Base-by-base conservation (phyloP, 1,140 invertebrate genomes). In the Zaprionus gabonicus region DNA sequence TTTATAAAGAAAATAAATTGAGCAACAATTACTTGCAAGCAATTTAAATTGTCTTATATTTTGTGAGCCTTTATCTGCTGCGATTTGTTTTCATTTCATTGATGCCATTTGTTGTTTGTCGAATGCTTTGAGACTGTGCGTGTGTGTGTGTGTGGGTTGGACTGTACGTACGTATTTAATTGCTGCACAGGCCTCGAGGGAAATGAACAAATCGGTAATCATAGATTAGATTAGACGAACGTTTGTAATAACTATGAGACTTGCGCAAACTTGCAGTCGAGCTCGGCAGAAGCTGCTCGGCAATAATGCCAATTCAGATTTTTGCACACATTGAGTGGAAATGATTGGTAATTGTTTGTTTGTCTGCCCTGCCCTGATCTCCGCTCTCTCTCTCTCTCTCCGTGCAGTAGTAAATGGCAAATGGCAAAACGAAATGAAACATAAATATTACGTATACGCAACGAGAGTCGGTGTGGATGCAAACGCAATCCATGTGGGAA, bases 391-490 rank as follows among this genome's bases (percentile, higher is more conserved):
- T 49, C 17, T 49, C 44, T 49, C 44, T 49, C 12, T 51, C 10
- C 15, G 27, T 28, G 23, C 36, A 5, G 28, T 25, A 41, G 38
- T 51, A 31, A 62, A 25, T 66, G 67, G 68, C 68, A 55, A 62
- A 25, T 66, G 67, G 68, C 73, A 56, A 27, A 57, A 66, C 53
- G 67, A 69, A 83, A 88, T 88, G 71, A 90, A 90, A 90, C 85
- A 90, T 85, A 90, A 90, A 90, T 90, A 90, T 85, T 84, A 85
- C 85, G 81, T 78, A 90, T 90, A 76, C 76, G 78, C 55, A 67
- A 9, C 46, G 46, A 49, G 51, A 46, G 60, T 12, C 23, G 59
- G 15, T 46, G 46, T 53, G 38, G 34, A 36, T 68, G 53, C 70
- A 70, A 68, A 62, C 60, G 69, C 51, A 85, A 68, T 46, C 46